These are phyloP conservation scores for Drosophila ananassae DNA, from an alignment of 1,140 invertebrate species.

Conservation along the genomic window DNA sequence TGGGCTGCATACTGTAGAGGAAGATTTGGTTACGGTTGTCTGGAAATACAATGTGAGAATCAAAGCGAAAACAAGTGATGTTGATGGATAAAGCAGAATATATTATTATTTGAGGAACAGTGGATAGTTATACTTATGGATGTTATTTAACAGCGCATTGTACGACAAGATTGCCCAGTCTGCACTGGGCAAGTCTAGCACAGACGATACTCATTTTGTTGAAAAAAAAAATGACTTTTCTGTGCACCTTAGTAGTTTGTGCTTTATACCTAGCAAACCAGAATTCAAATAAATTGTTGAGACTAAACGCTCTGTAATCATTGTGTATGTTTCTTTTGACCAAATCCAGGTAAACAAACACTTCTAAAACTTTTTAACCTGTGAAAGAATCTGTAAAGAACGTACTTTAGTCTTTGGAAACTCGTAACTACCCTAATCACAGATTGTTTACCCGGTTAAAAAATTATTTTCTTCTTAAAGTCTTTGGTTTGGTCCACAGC, in stretches of 20 bases:
- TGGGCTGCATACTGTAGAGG: background rate
- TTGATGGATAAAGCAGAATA: conserved; percentile 65
- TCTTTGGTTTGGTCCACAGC: too few relatives aligned
- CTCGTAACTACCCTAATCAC: too few relatives aligned
- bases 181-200: conserved; percentile 10
- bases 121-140: background rate
- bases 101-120: conserved; percentile 56
- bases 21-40: conserved; percentile 8
- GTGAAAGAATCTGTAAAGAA: too few relatives aligned
- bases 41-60: conserved; percentile 46
- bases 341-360: too few relatives aligned
- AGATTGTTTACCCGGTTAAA: too few relatives aligned
- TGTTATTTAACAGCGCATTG: conserved; percentile 8
- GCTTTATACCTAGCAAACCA: conserved; percentile 60
- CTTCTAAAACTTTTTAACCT: too few relatives aligned
- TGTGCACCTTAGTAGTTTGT: conserved; percentile 69
- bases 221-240: conserved; percentile 50
- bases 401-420: too few relatives aligned
- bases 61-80: conserved; percentile 77
- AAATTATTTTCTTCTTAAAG: too few relatives aligned
- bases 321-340: background rate
- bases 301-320: conserved; percentile 7
- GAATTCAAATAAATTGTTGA: conserved; percentile 61
- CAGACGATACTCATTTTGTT: conserved; percentile 60
- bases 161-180: conserved; percentile 16